These are phyloP conservation scores for Nephila pilipes DNA, from an alignment of 1,140 invertebrate species.

Conservation along the genomic window DNA sequence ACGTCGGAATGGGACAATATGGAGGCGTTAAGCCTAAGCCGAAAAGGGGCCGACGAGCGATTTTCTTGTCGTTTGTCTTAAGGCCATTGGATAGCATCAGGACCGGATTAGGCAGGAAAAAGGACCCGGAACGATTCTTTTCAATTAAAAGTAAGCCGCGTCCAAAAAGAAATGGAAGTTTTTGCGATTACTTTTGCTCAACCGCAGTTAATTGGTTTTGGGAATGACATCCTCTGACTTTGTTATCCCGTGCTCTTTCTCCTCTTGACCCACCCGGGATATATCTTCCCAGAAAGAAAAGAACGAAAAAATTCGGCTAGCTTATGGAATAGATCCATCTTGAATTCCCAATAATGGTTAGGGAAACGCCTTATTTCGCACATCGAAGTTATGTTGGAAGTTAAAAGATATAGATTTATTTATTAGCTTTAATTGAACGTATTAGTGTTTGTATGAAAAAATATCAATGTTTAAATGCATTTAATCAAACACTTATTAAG, in stretches of 20 bases:
- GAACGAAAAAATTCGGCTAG: not conserved
- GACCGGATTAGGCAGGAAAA: slow-evolving; percentile 51
- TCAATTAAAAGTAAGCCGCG: slow-evolving; percentile 75
- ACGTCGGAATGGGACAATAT: slow-evolving; percentile 70
- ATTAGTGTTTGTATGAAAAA: too few relatives aligned
- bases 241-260: not conserved
- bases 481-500: too few relatives aligned
- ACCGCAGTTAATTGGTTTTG: slow-evolving; percentile 66
- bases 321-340: not conserved
- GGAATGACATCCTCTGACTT: slow-evolving; percentile 46
- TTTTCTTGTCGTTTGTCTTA: slow-evolving; percentile 74
- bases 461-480: too few relatives aligned
- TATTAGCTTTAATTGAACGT: too few relatives aligned
- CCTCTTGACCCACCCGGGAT: not conserved
- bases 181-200: slow-evolving; percentile 70
- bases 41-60: slow-evolving; percentile 36
- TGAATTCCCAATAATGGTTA: too few relatives aligned
- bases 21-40: slow-evolving; percentile 74
- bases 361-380: too few relatives aligned
- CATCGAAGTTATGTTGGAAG: too few relatives aligned
- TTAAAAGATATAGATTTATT: too few relatives aligned
- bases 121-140: slow-evolving; percentile 67
- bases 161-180: slow-evolving; percentile 45
- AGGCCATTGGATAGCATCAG: slow-evolving; percentile 42
- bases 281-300: not conserved